Conservation (phyloP, 2,797 vertebrate species). For the Ctenopoma multispine region DNA sequence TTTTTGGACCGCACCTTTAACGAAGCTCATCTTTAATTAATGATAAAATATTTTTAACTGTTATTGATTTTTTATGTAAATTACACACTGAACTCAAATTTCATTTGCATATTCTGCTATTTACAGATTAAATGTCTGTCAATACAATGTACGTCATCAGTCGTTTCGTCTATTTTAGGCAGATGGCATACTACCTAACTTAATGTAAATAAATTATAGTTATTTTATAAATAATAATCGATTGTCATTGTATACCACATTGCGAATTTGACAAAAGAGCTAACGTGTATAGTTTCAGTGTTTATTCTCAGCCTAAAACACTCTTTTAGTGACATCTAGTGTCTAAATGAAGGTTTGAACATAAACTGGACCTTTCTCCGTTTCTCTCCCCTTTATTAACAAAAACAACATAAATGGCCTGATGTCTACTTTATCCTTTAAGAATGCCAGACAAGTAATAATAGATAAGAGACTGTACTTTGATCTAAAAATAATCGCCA, state of each 20-base stretch:
- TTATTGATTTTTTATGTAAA: neutral
- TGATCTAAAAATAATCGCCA: neutral
- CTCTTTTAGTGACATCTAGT: constrained; percentile 63
- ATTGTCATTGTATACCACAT: neutral
- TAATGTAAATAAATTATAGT: neutral
- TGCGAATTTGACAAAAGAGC: neutral
- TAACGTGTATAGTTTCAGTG: neutral
- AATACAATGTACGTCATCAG: neutral
- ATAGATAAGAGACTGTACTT: rapidly evolving
- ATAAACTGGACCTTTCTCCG: too few relatives aligned
- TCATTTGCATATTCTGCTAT: too few relatives aligned
- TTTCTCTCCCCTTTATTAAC: too few relatives aligned
- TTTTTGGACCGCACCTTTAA: neutral
- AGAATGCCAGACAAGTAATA: neutral
- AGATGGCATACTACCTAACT: neutral
- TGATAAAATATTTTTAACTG: neutral
- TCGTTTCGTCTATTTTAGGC: neutral
- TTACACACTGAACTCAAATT: neutral
- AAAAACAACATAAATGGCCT: too few relatives aligned
- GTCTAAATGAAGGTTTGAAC: constrained; percentile 3
- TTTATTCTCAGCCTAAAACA: constrained; percentile 2
- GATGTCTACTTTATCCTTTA: neutral
- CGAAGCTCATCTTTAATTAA: too few relatives aligned
- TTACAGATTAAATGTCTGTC: neutral
- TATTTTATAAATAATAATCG: neutral